Evolutionary conservation across 2,888 invertebrate genomes (phyloP), one percentile per base, ranked within the genome.

Genomic region (Gymnoscelis rufifasciata): DNA sequence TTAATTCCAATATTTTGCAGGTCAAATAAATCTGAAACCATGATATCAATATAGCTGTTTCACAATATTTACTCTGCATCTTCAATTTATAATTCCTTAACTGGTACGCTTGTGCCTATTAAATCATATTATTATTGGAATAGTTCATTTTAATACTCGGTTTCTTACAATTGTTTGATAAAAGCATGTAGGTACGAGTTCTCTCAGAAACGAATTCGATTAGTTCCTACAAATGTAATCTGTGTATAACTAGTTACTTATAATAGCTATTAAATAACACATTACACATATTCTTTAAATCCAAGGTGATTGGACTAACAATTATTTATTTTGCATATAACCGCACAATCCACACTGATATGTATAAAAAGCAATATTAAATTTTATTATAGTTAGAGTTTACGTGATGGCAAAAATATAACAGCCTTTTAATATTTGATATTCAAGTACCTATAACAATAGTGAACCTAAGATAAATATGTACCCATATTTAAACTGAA

Each of bases 181-280:
- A 40, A 31, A 31, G 27, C 30, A 49, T 49, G 44, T 23, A 49
- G n/a, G n/a, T n/a, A n/a, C n/a, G n/a, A n/a, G n/a, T n/a, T n/a
- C 30, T 40, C 44, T 38, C 11, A 19, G 37, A 33, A 44, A 40
- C 33, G n/a, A 23, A 37, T 49, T 44, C 48, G 35, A 37, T 38
- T 37, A 29, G 38, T 33, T 14, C 28, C 23, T 35, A 35, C 27
- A 44, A 44, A 44, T 33, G 31, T 33, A 33, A 33, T 33, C 31
- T 33, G n/a, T 33, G 15, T 33, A 8, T 33, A 14, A 33, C 31
- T 14, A n/a, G 15, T 31, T n/a, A 31, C 15, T 31, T 31, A 15
- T 31, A 15, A 31, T n/a, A 31, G 13, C 13, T 31, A 31, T 24
- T 31, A 31, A 31, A 31, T 13, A 31, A 5, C 19, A 15, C 14